Evolutionary conservation across 35 echinoderm and acorn worm genomes (phyloP), one percentile per base, ranked within the genome.

Genomic region (Heliocidaris erythrogramma): DNA sequence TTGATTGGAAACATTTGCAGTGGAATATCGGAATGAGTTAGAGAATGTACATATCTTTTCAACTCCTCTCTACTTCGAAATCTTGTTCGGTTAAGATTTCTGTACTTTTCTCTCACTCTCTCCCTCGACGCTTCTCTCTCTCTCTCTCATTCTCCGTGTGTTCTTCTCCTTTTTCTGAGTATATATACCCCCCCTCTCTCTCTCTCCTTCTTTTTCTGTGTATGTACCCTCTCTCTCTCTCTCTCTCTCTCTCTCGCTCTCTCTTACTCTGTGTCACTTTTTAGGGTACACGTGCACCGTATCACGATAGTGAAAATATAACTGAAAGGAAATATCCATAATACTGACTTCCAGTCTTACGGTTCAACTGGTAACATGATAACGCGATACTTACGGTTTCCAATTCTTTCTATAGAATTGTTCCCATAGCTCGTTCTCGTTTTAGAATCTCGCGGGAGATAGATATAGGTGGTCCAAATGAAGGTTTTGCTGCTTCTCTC

Each of bases 331-430:
- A 24, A 21, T 78, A 78, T 78, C 65, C 17, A 17, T 78, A 24
- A 27, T 21, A 78, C 65, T 78, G 65, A 78, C 65, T 27, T 78
- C 65, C 65, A 78, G 65, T 78, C 7, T 6, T 24, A 78, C 65
- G 65, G 65, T 78, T 78, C 65, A 78, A 78, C 27, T 78, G 65
- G 65, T 78, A 78, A 78, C 65, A 78, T n/a, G 65, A 78, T 78
- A 78, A 78, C 65, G 65, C 17, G 65, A 78, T 78, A 78, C 65
- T 78, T 78, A 78, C 5, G 65, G 65, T 78, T 21, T 78, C 65
- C 65, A 3, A 29, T 78, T 78, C n/a, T 78, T 24, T 78, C 65
- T 78, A 42, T 42, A 18, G 65, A 78, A 78, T 78, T 27, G 65
- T 78, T 78, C 18, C 65, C 65, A 78, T 78, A 78, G n/a, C 65